Evolutionary conservation across 1,140 invertebrate genomes (phyloP).

Genomic region (Mya arenaria): DNA sequence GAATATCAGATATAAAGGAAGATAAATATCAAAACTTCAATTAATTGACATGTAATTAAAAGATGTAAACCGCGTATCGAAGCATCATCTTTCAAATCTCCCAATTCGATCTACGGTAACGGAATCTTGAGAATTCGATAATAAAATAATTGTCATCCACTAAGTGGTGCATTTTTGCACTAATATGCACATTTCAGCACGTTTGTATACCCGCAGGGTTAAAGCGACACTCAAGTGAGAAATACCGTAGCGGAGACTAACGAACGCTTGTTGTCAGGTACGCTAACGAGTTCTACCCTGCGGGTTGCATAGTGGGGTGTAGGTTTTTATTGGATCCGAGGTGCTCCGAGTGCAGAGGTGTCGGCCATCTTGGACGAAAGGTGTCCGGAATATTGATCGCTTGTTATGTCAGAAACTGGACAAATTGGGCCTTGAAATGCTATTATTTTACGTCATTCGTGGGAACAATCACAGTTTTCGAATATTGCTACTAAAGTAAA

Average conservation of each 20-base stretch:
- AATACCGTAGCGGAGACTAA: not conserved
- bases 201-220: not conserved
- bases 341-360: not conserved
- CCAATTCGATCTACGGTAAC: not conserved
- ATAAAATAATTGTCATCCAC: not conserved
- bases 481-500: too few species aligned
- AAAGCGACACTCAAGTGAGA: not conserved
- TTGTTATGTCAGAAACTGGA: not conserved
- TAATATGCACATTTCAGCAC: not conserved
- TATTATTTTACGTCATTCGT: too few species aligned
- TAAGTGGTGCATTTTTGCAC: not conserved
- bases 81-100: too few species aligned
- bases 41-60: too few species aligned
- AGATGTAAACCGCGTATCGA: too few species aligned
- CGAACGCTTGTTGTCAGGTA: not conserved
- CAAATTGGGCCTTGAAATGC: too few species aligned
- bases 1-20: too few species aligned
- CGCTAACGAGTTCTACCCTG: not conserved
- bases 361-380: not conserved
- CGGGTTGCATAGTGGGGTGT: not conserved
- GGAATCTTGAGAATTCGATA: not conserved
- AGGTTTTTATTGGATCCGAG: not conserved
- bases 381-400: not conserved
- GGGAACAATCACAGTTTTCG: too few species aligned
- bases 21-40: too few species aligned